Conservation (phyloP, 2,113 vertebrate species). For the Microcebus tavaratra region DNA sequence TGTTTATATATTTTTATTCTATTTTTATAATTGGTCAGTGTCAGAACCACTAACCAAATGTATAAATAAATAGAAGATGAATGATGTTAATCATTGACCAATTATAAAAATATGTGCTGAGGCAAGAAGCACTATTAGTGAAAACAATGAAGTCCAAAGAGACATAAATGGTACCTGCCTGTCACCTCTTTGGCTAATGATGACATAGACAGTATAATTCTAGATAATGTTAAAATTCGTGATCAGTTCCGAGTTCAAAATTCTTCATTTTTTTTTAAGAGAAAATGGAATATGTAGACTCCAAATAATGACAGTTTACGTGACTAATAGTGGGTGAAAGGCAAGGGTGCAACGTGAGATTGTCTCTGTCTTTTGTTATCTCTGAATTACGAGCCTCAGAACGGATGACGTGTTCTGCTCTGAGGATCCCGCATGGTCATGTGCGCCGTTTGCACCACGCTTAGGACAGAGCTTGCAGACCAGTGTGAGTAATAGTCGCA, state of each 20-base stretch:
- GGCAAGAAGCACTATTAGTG: background rate
- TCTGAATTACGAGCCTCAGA: background rate
- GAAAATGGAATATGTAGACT: background rate
- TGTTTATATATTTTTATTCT: background rate
- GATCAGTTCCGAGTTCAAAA: background rate
- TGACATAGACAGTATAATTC: background rate
- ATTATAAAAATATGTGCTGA: background rate
- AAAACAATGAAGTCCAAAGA: background rate
- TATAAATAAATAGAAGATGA: background rate
- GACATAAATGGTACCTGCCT: no score
- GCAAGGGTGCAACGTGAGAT: no score
- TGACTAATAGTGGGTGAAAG: background rate
- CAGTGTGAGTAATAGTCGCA: background rate
- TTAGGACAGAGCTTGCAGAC: background rate
- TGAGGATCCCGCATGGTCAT: background rate
- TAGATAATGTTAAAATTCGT: background rate
- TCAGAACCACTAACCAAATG: background rate
- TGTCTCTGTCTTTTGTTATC: background rate
- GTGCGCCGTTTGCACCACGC: background rate
- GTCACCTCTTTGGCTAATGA: background rate
- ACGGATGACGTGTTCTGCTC: background rate
- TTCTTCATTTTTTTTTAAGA: background rate
- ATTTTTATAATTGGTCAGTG: background rate
- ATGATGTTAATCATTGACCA: background rate
- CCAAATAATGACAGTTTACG: background rate